These are phyloP conservation scores for Sterrhoptilus dennistouni DNA, from an alignment of 2,113 vertebrate species.

Conservation along the genomic window DNA sequence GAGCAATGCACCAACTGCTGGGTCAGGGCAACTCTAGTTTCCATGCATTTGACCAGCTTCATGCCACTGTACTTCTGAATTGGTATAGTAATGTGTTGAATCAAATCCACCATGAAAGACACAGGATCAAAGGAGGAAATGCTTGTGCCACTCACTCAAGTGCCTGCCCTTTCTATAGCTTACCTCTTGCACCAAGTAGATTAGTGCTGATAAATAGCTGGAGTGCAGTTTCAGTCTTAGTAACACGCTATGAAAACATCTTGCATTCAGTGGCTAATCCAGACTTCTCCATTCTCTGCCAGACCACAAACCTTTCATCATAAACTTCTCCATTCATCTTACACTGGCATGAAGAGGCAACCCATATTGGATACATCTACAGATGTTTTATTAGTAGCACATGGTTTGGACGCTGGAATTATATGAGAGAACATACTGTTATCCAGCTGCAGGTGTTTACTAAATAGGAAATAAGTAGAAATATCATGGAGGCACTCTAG, in stretches of 20 bases:
- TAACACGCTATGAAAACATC: conserved; percentile 16
- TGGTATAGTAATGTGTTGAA: background rate
- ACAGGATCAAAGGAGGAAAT: background rate
- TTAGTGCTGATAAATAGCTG: background rate
- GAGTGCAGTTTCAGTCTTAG: background rate
- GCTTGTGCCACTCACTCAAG: background rate
- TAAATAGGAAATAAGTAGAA: conserved; percentile 43
- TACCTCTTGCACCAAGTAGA: background rate
- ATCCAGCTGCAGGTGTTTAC: conserved; percentile 59
- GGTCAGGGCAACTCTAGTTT: rapidly evolving
- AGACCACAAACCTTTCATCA: conserved; percentile 57
- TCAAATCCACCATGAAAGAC: background rate
- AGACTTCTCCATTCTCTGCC: conserved; percentile 38
- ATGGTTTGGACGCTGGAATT: conserved; percentile 27
- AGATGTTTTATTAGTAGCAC: conserved; percentile 55
- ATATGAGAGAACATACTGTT: conserved; percentile 28
- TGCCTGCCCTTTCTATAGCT: background rate
- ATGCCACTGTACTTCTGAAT: background rate
- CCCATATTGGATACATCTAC: conserved; percentile 29
- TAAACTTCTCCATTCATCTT: conserved; percentile 44
- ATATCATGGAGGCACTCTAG: background rate
- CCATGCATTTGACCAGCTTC: background rate
- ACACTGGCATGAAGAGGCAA: background rate
- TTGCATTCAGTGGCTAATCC: conserved; percentile 39
- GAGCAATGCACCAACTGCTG: background rate